phyloP scores from a whole-genome alignment of 2,797 vertebrate species.

The Pagetopsis macropterus region DNA sequence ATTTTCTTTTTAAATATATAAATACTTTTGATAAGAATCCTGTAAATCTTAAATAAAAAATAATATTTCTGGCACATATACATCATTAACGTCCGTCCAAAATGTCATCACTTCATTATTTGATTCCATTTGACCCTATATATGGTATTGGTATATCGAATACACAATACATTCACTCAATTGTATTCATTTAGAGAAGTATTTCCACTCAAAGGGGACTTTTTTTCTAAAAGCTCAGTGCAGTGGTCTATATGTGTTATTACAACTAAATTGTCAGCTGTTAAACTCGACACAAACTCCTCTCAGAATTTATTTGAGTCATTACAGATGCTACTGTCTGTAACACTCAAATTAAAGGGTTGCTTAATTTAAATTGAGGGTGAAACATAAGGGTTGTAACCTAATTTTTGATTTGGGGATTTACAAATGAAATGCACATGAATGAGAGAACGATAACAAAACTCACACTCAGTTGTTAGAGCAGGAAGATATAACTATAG shows the following conservation, averaged over 20 bases:
- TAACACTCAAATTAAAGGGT: background rate
- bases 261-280: background rate
- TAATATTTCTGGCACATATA: too few species aligned
- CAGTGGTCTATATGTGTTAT: background rate
- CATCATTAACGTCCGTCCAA: too few species aligned
- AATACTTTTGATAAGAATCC: background rate
- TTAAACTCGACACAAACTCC: background rate
- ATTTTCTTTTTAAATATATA: background rate
- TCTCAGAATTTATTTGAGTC: background rate
- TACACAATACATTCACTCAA: too few species aligned
- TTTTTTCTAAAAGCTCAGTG: background rate
- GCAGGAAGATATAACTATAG: background rate
- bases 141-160: too few species aligned
- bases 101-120: too few species aligned
- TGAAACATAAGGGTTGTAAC: background rate
- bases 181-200: background rate
- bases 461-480: background rate
- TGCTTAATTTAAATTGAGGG: background rate
- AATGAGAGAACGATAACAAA: background rate
- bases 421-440: background rate
- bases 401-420: background rate
- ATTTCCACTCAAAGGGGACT: background rate
- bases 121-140: background rate
- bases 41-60: background rate
- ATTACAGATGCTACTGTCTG: background rate